Base-by-base conservation (phyloP, 2,113 vertebrate species). In the Muscicapa adusta region DNA sequence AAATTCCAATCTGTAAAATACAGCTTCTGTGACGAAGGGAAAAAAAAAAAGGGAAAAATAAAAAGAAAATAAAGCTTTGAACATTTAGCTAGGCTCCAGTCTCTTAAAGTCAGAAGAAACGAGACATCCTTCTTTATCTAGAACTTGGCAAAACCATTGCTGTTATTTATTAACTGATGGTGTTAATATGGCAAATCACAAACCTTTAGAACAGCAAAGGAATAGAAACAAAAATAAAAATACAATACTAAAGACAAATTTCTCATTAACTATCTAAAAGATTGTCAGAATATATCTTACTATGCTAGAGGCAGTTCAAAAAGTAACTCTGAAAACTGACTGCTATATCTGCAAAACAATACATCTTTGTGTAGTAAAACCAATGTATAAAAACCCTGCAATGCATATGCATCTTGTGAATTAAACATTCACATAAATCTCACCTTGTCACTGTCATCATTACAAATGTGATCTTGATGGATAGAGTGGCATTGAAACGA, bases 381-480 rank as follows among this genome's bases (percentile, higher is more conserved):
- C 61, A 96, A 58, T 60, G 51, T 10, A 89, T 78, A 36, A 85
- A 78, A 56, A 36, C 7, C 1, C 3, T 17, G 16, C 61, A 73
- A 25, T 77, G 85, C 65, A 84, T 50, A 94, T 68, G 63, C 58
- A 95, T 80, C 78, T 91, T 82, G 75, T 90, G 78, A 77, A 72
- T 71, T 29, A 95, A 94, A 92, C 62, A 95, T 93, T 95, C 91
- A 89, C 87, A 85, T 88, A 40, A 58, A 87, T 83, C 97, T 98
- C 97, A 98, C 98, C 98, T 98, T 98, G 96, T 98, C 98, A 97
- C 97, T 97, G 97, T 98, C 98, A 97, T 98, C 98, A 96, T 97
- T 98, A 97, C 97, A 98, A 96, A 98, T 98, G 92, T 98, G 98
- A 95, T 98, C 98, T 96, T 98, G 98, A 97, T 98, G 98, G 94